Conservation (phyloP, 2,113 vertebrate species). For the Alectura lathami region DNA sequence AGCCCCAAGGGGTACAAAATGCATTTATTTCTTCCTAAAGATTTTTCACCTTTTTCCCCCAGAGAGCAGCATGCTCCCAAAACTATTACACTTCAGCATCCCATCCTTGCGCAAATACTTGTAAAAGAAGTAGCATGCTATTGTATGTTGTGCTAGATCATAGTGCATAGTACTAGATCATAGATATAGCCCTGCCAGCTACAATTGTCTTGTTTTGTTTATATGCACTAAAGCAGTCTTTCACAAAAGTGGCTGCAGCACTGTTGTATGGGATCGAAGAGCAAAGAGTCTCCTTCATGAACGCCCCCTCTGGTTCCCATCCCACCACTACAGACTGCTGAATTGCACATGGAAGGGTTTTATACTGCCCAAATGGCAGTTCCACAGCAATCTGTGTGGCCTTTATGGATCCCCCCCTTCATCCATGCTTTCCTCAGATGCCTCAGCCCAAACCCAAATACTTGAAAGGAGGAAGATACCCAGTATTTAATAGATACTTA, state of each 20-base stretch:
- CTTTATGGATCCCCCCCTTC: neutral
- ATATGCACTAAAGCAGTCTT: neutral
- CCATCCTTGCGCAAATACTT: neutral
- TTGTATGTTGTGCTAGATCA: neutral
- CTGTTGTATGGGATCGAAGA: neutral
- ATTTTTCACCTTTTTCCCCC: neutral
- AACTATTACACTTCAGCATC: neutral
- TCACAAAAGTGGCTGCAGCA: neutral
- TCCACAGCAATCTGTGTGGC: neutral
- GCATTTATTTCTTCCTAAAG: neutral
- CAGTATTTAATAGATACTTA: no score
- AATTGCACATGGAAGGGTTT: neutral
- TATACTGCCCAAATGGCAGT: neutral
- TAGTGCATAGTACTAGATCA: neutral
- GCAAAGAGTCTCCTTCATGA: neutral
- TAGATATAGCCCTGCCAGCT: neutral
- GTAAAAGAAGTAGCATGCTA: neutral
- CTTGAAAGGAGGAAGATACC: neutral
- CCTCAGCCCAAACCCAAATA: neutral
- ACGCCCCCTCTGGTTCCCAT: neutral
- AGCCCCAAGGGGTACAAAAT: neutral
- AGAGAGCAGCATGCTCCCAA: neutral
- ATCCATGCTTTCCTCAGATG: neutral
- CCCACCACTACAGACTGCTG: neutral
- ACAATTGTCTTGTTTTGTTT: neutral